Percentiles rank a stretch among this genome's conserved stretches.
Evolutionary conservation across 2,888 invertebrate genomes (phyloP).

Genomic region (Cerastis leucographa): DNA sequence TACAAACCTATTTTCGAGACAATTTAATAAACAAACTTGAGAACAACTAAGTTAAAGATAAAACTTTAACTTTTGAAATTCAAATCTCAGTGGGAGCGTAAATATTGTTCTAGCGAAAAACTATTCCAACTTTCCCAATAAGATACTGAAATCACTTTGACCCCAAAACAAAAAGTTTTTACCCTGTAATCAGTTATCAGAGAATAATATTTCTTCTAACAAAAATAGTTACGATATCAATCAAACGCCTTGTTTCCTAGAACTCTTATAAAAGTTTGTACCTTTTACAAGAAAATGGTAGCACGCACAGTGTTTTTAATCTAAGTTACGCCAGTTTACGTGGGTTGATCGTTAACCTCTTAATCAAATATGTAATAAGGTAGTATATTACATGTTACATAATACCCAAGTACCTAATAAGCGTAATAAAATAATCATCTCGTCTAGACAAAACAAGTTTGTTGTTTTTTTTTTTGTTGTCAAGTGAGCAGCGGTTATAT

Average conservation of each 20-base stretch:
- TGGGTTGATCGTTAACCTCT: constrained; percentile 32
- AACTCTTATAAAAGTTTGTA: constrained; percentile 23
- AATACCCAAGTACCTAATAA: constrained; percentile 2
- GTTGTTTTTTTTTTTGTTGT: constrained; percentile 1
- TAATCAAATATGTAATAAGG: constrained; percentile 41
- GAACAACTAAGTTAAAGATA: background rate
- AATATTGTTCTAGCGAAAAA: background rate
- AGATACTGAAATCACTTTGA: constrained; percentile 16
- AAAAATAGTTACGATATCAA: constrained; percentile 29
- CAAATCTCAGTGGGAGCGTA: background rate
- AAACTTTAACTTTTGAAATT: background rate
- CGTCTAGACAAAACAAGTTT: constrained; percentile 1
- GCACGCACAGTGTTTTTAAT: constrained; percentile 44
- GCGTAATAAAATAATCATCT: background rate
- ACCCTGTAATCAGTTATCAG: constrained; percentile 21
- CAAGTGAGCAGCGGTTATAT: background rate
- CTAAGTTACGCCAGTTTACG: constrained; percentile 1
- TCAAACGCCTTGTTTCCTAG: constrained; percentile 52
- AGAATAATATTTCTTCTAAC: constrained; percentile 10
- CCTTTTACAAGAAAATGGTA: constrained; percentile 2
- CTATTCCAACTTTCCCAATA: constrained; percentile 5
- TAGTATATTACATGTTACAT: constrained; percentile 25
- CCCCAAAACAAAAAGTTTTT: constrained; percentile 24
- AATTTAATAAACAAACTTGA: background rate
- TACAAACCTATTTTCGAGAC: background rate